Base-by-base conservation (phyloP, 2,113 vertebrate genomes). In the Crypturellus undulatus region DNA sequence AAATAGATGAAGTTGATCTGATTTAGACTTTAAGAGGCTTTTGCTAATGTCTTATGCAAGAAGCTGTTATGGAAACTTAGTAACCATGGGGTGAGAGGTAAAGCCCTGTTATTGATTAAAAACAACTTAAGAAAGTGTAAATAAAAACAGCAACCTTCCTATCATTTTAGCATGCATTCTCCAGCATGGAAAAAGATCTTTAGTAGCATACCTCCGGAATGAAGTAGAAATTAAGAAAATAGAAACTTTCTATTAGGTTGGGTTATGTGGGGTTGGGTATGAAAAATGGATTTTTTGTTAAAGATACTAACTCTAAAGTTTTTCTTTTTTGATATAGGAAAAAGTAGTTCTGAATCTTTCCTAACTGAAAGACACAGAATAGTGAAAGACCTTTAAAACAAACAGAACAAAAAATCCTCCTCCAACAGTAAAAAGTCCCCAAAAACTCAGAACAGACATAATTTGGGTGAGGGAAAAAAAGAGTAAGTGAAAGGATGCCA, bases 61-160 rank as follows among this genome's bases (percentile, higher is more conserved):
- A 94, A 72, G 25, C 63, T 89, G 51, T 92, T 67, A 70, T 36
- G 6, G 88, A 82, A 95, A 85, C 87, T 69, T 87, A 51, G 68
- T 96, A 96, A 94, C 87, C 56, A 10, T 49, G 65, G 72, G 90
- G 91, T 95, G 71, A 97, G 91, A 97, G 88, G 86, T 94, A 90
- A 96, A 96, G 67, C n/a, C 25, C 58, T 89, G 92, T 96, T 96
- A 95, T 79, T 95, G 62, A 96, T 97, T 96, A 96, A 95, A 91
- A 93, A 45, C 69, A 89, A 64, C 40, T 73, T 88, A 3, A 69
- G 75, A 92, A 79, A 73, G 43, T 71, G 69, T 54, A 71, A 79
- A 91, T 82, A 81, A 77, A 89, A 79, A 4, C 56, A 83, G 16
- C 54, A 85, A 78, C 42, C 15, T 81, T 75, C 59, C 28, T 84